phyloP scores from a whole-genome alignment of 2,888 invertebrate species.

The Fragum whitleyi region DNA sequence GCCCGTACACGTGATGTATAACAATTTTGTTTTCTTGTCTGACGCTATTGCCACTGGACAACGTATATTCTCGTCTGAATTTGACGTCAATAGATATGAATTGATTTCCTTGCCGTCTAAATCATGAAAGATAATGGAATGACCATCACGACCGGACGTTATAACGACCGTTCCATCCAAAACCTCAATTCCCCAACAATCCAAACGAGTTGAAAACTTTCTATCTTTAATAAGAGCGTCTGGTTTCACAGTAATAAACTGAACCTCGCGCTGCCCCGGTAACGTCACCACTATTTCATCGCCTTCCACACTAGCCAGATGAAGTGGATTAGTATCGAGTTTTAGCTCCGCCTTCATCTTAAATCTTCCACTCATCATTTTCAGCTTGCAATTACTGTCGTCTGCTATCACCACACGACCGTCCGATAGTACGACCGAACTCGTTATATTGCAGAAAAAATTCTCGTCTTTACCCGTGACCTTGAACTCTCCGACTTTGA shows the following conservation, averaged over 20 bases:
- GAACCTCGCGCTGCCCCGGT: slow-evolving; percentile 53
- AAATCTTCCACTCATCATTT: slow-evolving; percentile 46
- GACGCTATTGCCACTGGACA: slow-evolving; percentile 55
- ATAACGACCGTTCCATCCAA: slow-evolving; percentile 40
- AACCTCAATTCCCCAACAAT: slow-evolving; percentile 60
- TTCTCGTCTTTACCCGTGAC: slow-evolving; percentile 43
- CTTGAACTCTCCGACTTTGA: slow-evolving; percentile 44
- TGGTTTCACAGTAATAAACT: slow-evolving; percentile 32
- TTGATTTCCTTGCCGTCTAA: slow-evolving; percentile 54
- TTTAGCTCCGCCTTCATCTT: slow-evolving; percentile 39
- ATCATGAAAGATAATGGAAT: slow-evolving; percentile 51
- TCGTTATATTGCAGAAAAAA: slow-evolving; percentile 60
- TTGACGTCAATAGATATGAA: slow-evolving; percentile 44
- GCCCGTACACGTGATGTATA: slow-evolving; percentile 60
- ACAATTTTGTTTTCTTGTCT: slow-evolving; percentile 33
- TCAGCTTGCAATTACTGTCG: slow-evolving; percentile 62
- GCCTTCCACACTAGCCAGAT: slow-evolving; percentile 46
- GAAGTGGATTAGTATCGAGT: slow-evolving; percentile 54
- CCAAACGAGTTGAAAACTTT: slow-evolving; percentile 47
- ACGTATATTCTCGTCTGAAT: slow-evolving; percentile 60
- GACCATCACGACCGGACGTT: slow-evolving; percentile 58
- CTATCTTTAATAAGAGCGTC: slow-evolving; percentile 33
- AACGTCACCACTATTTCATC: slow-evolving; percentile 45
- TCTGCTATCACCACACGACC: slow-evolving; percentile 52
- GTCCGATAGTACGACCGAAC: slow-evolving; percentile 52